Percentiles rank a stretch among this genome's conserved stretches.
phyloP scores from a whole-genome alignment of 2,797 vertebrate genomes.

The Crax fasciolata region DNA sequence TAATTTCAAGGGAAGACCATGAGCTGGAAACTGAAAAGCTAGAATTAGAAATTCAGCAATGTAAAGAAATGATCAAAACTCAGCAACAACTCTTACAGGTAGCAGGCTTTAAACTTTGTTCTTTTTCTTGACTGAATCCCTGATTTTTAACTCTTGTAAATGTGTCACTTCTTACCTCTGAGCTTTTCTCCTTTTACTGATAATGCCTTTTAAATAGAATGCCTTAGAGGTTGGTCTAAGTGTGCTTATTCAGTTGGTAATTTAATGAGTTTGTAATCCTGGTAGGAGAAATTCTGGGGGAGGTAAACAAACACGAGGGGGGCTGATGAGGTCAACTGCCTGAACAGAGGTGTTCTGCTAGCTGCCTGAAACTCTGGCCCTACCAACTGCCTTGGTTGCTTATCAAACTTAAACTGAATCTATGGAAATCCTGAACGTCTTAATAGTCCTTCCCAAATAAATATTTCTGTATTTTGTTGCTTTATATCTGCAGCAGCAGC shows the following conservation, averaged over 20 bases:
- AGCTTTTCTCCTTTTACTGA: background rate
- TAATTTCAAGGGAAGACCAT: slow-evolving; percentile 90
- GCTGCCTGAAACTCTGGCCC: background rate
- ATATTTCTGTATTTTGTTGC: background rate
- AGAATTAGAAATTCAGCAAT: slow-evolving; percentile 92
- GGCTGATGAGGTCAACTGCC: background rate
- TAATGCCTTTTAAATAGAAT: background rate
- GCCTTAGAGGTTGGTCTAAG: background rate
- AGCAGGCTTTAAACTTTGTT: background rate
- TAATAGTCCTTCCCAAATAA: background rate
- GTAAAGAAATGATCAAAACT: slow-evolving; percentile 95
- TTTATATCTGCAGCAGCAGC: slow-evolving; percentile 87
- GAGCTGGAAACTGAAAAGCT: slow-evolving; percentile 92
- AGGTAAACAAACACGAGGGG: background rate
- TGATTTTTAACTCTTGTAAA: background rate
- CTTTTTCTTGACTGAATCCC: background rate
- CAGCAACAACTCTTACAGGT: slow-evolving; percentile 97
- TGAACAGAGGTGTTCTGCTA: background rate
- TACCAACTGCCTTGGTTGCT: background rate
- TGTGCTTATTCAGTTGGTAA: background rate
- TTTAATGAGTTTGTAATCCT: background rate
- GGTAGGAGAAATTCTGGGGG: background rate
- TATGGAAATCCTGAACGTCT: background rate
- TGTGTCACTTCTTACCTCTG: rapidly evolving
- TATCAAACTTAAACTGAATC: background rate